phyloP scores from a whole-genome alignment of 2,888 invertebrate species.

The Habrosyne pyritoides region DNA sequence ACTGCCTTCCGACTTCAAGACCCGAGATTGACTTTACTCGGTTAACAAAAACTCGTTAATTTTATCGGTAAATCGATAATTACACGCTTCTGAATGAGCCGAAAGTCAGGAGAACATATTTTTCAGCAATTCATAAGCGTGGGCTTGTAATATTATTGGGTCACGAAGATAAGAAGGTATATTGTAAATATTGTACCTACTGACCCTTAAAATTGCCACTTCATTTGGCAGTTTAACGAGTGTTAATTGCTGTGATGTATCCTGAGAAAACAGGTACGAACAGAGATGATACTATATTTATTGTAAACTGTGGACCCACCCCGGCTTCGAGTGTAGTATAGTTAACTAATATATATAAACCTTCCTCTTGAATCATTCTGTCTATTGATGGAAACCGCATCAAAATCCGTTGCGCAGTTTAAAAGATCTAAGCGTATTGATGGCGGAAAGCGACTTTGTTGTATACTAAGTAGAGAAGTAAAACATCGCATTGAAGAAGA shows the following conservation, averaged over 20 bases:
- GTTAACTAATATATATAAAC: too few species aligned
- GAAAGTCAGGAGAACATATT: not conserved
- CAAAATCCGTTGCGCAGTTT: too few species aligned
- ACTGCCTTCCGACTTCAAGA: not conserved
- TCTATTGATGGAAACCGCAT: too few species aligned
- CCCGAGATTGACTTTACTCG: not conserved
- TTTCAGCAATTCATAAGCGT: not conserved
- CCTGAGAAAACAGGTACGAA: too few species aligned
- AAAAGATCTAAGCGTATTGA: too few species aligned
- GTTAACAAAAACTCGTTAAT: constrained; percentile 5
- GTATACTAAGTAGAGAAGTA: too few species aligned
- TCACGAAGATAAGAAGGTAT: not conserved
- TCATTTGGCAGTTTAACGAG: not conserved
- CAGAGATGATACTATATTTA: too few species aligned
- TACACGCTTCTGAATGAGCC: not conserved
- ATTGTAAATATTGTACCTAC: not conserved
- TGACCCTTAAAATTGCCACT: not conserved
- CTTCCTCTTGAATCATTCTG: too few species aligned
- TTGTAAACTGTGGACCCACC: too few species aligned
- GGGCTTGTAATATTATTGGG: not conserved
- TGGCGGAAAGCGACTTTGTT: too few species aligned
- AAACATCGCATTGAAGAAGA: too few species aligned
- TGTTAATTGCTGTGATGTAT: not conserved
- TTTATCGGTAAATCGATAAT: constrained; percentile 8
- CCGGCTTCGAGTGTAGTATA: too few species aligned